phyloP scores from a whole-genome alignment of 2,797 vertebrate genomes.

The Ctenochaetus hawaiiensis region DNA sequence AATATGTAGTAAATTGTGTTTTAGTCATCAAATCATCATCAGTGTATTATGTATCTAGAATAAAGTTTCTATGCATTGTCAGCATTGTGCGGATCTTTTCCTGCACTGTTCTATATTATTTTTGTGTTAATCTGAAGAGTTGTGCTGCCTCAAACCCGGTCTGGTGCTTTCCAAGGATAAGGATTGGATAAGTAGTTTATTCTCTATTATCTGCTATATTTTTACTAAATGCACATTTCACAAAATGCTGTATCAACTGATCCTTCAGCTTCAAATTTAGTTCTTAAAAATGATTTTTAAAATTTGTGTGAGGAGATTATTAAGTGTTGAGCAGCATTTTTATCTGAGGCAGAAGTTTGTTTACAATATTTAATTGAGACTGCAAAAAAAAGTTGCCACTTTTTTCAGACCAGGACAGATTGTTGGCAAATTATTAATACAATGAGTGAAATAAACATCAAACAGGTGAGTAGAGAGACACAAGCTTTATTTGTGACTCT shows the following conservation, averaged over 20 bases:
- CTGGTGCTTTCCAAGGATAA: neutral
- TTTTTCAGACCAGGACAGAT: neutral
- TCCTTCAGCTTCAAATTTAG: neutral
- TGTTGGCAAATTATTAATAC: conserved; percentile 16
- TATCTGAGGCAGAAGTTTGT: conserved; percentile 25
- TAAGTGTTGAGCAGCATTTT: neutral
- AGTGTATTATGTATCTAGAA: neutral
- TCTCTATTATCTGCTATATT: neutral
- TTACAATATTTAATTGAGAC: conserved; percentile 37
- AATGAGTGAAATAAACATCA: conserved; percentile 54
- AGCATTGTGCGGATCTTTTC: neutral
- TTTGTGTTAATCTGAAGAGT: conserved; percentile 19
- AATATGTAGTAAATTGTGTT: conserved; percentile 5
- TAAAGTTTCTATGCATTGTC: conserved; percentile 12
- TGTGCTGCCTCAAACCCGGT: neutral
- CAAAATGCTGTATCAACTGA: conserved; percentile 5
- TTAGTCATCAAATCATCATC: conserved; percentile 1
- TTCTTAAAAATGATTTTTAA: neutral
- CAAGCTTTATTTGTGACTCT: conserved; percentile 78
- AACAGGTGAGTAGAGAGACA: conserved; percentile 53
- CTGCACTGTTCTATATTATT: neutral
- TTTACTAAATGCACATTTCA: conserved; percentile 27
- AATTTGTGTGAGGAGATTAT: conserved; percentile 4
- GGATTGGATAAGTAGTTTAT: conserved; percentile 5
- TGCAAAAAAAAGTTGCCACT: neutral